phyloP scores from a whole-genome alignment of 2,797 vertebrate species.

The Pempheris klunzingeri region DNA sequence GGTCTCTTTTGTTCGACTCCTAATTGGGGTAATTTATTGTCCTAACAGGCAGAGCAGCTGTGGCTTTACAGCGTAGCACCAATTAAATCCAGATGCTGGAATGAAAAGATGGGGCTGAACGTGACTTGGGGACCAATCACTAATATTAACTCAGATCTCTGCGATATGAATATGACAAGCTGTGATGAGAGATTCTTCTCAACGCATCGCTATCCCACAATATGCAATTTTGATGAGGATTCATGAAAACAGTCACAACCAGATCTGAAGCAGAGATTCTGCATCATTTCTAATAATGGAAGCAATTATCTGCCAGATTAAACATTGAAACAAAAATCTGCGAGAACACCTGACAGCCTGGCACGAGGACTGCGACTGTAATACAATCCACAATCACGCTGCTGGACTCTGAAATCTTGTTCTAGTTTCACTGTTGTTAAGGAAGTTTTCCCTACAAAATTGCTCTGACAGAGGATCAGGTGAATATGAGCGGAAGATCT shows the following conservation, averaged over 20 bases:
- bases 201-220: constrained; percentile 23
- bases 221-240: constrained; percentile 49
- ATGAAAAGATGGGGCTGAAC: constrained; percentile 70
- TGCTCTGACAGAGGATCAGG: constrained; percentile 56
- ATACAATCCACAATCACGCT: not conserved
- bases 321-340: constrained; percentile 41
- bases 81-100: constrained; percentile 84
- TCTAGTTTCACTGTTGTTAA: constrained; percentile 28
- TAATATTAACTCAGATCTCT: constrained; percentile 55
- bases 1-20: constrained; percentile 74
- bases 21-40: constrained; percentile 87
- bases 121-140: constrained; percentile 71
- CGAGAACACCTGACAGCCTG: constrained; percentile 16
- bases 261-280: constrained; percentile 27
- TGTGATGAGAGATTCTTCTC: constrained; percentile 35
- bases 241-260: constrained; percentile 38
- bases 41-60: constrained; percentile 85
- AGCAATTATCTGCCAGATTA: constrained; percentile 64
- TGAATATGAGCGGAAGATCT: constrained; percentile 55
- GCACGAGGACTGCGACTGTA: too few relatives aligned
- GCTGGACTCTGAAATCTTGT: constrained; percentile 27
- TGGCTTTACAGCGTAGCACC: constrained; percentile 76
- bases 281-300: constrained; percentile 59
- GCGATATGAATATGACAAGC: constrained; percentile 61
- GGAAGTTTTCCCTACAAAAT: constrained; percentile 45